Conservation (phyloP, 1,140 invertebrate genomes). For the Oryzaephilus surinamensis region DNA sequence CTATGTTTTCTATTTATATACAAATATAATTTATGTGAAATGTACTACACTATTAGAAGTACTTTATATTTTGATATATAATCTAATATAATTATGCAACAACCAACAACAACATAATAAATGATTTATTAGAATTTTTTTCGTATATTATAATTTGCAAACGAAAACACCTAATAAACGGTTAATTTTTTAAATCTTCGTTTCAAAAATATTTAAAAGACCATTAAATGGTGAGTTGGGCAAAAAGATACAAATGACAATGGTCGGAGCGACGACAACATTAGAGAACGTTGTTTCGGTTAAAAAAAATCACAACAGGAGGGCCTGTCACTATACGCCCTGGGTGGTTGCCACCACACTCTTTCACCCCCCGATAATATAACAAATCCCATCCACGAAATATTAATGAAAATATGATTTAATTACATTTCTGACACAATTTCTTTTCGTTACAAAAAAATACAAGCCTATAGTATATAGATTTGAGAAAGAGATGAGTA, state of each 20-base stretch:
- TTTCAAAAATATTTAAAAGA: too few species aligned
- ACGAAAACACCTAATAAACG: too few species aligned
- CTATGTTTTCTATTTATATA: conserved; percentile 9
- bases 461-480: too few species aligned
- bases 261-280: conserved; percentile 18
- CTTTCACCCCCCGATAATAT: too few species aligned
- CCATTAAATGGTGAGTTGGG: conserved; percentile 11
- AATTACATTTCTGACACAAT: neutral
- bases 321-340: conserved; percentile 12
- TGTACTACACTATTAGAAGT: conserved; percentile 7
- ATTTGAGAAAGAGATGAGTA: too few species aligned
- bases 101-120: neutral
- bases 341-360: conserved; percentile 9
- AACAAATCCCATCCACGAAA: neutral
- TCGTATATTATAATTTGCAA: too few species aligned
- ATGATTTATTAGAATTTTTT: too few species aligned
- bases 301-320: conserved; percentile 9
- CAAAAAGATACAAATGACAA: conserved; percentile 20
- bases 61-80: conserved; percentile 9
- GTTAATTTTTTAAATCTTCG: neutral
- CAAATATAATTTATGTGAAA: conserved; percentile 11
- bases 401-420: neutral
- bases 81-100: neutral
- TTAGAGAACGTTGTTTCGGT: conserved; percentile 19
- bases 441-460: too few species aligned